Base-by-base conservation (phyloP, 1,140 invertebrate species). In the Mercenaria mercenaria region DNA sequence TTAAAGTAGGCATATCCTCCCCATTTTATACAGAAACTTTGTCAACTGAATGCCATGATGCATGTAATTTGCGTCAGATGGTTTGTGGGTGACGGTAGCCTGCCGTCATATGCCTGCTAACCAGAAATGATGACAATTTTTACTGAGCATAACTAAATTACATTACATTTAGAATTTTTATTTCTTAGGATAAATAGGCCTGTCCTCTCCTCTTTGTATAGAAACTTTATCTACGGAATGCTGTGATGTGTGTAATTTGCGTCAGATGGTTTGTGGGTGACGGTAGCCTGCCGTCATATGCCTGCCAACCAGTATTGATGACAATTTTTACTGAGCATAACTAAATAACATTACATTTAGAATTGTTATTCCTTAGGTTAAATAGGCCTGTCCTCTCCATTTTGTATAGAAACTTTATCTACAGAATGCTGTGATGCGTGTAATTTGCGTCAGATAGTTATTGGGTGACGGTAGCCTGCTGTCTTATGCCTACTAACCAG, bases 381-480 rank as follows among this genome's bases (percentile, higher is more conserved):
- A n/a, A n/a, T n/a, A n/a, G n/a, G n/a, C n/a, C n/a, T n/a, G n/a
- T n/a, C n/a, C n/a, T n/a, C n/a, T n/a, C n/a, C n/a, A n/a, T n/a
- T n/a, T n/a, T n/a, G n/a, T n/a, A n/a, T n/a, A n/a, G n/a, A n/a
- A n/a, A n/a, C n/a, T n/a, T n/a, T n/a, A n/a, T n/a, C n/a, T n/a
- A n/a, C n/a, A n/a, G n/a, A n/a, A n/a, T n/a, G n/a, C n/a, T n/a
- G n/a, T 89, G 88, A 91, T 91, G 90, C 74, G 20, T 91, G 90
- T 91, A 91, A 91, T 86, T 91, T 91, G 90, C 84, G 77, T 88
- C 90, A 76, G 77, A 91, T 74, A 37, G 26, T 69, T 61, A 74
- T 13, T 6, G 43, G 79, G 79, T 77, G 50, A 88, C 69, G 74
- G 79, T 91, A 82, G 83, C 83, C 83, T 86, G 41, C 90, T 91